A percentile compares a stretch with the other conserved stretches of the same genome.
Evolutionary conservation across 2,888 invertebrate genomes (phyloP).

Genomic region (Aporophyla lueneburgensis): DNA sequence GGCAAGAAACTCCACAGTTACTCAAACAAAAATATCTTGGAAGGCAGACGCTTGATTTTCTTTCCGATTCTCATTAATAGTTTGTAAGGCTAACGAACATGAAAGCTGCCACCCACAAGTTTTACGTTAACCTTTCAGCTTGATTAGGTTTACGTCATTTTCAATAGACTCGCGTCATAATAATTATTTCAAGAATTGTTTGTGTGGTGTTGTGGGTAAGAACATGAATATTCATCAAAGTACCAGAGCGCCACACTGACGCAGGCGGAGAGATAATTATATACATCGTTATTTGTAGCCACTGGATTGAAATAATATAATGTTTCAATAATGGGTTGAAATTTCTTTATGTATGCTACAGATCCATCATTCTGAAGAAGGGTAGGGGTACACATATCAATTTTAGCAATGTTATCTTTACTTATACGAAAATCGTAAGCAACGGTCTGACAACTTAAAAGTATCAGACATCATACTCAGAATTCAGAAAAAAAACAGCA

Average conservation of each 20-base stretch:
- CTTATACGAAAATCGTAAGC: not conserved
- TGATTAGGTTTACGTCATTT: constrained; percentile 18
- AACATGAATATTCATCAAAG: constrained; percentile 73
- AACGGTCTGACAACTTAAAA: not conserved
- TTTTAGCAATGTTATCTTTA: not conserved
- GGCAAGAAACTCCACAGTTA: too few relatives aligned
- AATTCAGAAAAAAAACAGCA: not conserved
- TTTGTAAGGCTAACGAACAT: constrained; percentile 3
- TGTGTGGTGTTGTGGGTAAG: constrained; percentile 53
- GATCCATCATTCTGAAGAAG: not conserved
- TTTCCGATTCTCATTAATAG: not conserved
- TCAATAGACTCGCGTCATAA: constrained; percentile 23
- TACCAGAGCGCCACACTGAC: not conserved
- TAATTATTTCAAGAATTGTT: constrained; percentile 51
- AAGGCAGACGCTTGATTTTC: not conserved
- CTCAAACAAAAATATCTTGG: too few relatives aligned
- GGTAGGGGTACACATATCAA: not conserved
- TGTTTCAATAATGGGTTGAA: constrained; percentile 9
- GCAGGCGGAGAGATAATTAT: not conserved
- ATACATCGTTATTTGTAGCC: not conserved
- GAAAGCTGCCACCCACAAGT: constrained; percentile 6
- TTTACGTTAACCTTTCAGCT: constrained; percentile 3
- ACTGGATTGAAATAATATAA: not conserved
- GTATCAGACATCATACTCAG: not conserved
- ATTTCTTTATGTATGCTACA: not conserved